Percentiles rank a stretch among this genome's conserved stretches.
phyloP scores from a whole-genome alignment of 2,888 invertebrate species.

The Amphimallon solstitiale region DNA sequence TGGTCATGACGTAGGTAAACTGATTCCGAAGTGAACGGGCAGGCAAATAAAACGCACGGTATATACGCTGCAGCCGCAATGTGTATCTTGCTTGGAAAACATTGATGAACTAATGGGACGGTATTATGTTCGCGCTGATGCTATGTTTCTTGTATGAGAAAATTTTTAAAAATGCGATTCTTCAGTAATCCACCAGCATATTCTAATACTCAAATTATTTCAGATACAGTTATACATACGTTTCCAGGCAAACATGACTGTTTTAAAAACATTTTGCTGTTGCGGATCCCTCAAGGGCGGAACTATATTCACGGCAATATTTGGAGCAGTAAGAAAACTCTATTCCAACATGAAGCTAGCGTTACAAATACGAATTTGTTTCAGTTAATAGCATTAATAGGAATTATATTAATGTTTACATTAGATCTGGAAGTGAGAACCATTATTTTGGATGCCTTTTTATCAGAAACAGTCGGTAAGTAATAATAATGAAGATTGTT shows the following conservation, averaged over 20 bases:
- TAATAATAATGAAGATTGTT: constrained; percentile 47
- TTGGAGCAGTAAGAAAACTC: constrained; percentile 72
- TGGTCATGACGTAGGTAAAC: no score
- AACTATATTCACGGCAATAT: constrained; percentile 75
- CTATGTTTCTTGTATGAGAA: no score
- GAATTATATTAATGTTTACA: constrained; percentile 75
- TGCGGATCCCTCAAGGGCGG: constrained; percentile 79
- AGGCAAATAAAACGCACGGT: no score
- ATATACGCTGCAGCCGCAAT: no score
- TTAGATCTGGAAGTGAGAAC: constrained; percentile 77
- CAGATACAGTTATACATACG: no score
- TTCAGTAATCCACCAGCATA: no score
- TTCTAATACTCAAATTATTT: no score
- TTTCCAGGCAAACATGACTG: constrained; percentile 65
- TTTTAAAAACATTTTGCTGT: constrained; percentile 75
- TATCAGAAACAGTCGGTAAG: constrained; percentile 74
- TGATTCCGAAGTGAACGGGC: no score
- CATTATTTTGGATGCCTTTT: constrained; percentile 79
- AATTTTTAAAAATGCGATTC: no score
- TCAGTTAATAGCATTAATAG: constrained; percentile 73
- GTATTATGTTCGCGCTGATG: no score
- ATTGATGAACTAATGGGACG: no score
- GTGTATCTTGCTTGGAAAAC: no score
- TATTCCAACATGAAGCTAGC: not conserved
- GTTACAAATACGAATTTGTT: constrained; percentile 44